Evolutionary conservation across 2,888 invertebrate species (phyloP).

Genomic region (Byasa hedistus): DNA sequence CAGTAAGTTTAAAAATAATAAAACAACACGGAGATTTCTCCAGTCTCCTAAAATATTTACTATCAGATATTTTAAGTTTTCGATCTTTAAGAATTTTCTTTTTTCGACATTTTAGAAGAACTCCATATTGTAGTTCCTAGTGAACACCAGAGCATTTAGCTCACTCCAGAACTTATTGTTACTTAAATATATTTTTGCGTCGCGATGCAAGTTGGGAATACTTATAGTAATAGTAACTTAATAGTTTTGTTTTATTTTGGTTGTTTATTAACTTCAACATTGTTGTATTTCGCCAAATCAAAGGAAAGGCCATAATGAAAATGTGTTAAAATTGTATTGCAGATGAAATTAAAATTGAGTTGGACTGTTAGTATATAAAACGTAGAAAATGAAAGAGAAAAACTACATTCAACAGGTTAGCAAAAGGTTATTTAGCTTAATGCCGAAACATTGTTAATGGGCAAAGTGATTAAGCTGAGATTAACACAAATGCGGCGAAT

Average conservation of each 20-base stretch:
- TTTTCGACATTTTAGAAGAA: too few relatives aligned
- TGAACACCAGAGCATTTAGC: background rate
- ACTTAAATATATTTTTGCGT: too few relatives aligned
- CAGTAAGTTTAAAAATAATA: too few relatives aligned
- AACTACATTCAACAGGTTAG: slow-evolving; percentile 1
- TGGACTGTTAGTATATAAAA: background rate
- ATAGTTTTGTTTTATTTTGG: too few relatives aligned
- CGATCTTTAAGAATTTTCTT: too few relatives aligned
- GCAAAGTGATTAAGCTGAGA: slow-evolving; percentile 3
- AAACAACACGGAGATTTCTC: too few relatives aligned
- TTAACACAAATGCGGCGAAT: slow-evolving; percentile 5
- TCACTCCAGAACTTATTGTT: background rate
- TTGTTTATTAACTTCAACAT: too few relatives aligned
- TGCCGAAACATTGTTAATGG: slow-evolving; percentile 4
- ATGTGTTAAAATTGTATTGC: background rate
- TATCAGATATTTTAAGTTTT: too few relatives aligned
- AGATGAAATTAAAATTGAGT: background rate
- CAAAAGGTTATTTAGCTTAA: background rate
- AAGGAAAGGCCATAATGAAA: background rate
- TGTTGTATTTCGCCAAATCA: background rate
- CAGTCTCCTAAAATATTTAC: too few relatives aligned
- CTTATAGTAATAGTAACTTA: too few relatives aligned
- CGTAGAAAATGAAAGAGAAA: background rate
- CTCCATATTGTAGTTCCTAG: too few relatives aligned
- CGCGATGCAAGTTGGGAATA: too few relatives aligned